phyloP scores from a whole-genome alignment of 1,140 invertebrate species.

The Hirudo medicinalis region DNA sequence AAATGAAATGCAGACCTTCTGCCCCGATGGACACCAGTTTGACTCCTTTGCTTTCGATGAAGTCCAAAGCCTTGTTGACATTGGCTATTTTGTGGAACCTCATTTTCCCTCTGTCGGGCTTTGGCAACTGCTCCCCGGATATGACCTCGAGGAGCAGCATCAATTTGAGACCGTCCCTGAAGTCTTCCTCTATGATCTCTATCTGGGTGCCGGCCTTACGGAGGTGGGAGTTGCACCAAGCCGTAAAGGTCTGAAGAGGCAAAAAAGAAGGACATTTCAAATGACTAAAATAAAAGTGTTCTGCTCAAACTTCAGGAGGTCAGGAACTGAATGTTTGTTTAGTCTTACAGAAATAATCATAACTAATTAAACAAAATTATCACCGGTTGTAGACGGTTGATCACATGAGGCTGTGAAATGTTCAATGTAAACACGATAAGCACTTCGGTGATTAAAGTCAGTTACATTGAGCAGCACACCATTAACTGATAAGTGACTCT shows the following conservation, averaged over 20 bases:
- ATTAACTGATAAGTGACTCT: too few relatives aligned
- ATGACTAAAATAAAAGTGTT: not conserved
- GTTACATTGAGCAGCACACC: too few relatives aligned
- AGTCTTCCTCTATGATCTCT: slow-evolving; percentile 97
- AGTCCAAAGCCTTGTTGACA: slow-evolving; percentile 97
- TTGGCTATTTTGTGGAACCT: slow-evolving; percentile 99
- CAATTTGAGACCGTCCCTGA: slow-evolving; percentile 94
- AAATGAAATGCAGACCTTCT: slow-evolving; percentile 48
- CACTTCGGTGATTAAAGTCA: too few relatives aligned
- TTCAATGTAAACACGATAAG: too few relatives aligned
- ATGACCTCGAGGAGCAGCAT: slow-evolving; percentile 92
- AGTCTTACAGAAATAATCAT: too few relatives aligned
- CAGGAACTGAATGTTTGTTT: too few relatives aligned
- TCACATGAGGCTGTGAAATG: too few relatives aligned
- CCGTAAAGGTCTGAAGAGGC: slow-evolving; percentile 89
- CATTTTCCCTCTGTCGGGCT: slow-evolving; percentile 98
- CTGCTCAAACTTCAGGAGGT: too few relatives aligned
- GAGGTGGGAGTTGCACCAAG: slow-evolving; percentile 98
- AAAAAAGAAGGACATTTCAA: not conserved
- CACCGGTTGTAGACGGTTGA: too few relatives aligned
- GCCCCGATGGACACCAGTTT: slow-evolving; percentile 91
- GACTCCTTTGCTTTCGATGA: slow-evolving; percentile 95
- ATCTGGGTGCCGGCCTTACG: slow-evolving; percentile 94
- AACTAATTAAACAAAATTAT: too few relatives aligned
- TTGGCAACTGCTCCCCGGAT: slow-evolving; percentile 85